A percentile compares a stretch with the other conserved stretches of the same genome.
Conservation (phyloP, 1,140 invertebrate species). For the Aphaenogaster rudis region DNA sequence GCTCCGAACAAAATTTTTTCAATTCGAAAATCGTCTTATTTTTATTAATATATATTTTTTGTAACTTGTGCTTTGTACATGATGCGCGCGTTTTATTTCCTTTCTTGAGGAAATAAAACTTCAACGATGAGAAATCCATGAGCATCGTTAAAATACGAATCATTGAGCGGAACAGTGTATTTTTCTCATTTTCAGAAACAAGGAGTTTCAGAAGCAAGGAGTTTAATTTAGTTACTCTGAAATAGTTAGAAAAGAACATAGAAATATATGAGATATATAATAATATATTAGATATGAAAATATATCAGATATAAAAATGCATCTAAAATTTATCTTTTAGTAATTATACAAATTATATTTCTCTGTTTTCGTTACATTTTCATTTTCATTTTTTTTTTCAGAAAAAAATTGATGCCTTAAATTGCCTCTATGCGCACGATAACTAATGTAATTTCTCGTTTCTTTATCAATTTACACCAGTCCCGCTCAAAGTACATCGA, state of each 20-base stretch:
- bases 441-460: neutral
- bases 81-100: neutral
- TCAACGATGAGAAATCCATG: neutral
- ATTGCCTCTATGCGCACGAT: neutral
- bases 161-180: neutral
- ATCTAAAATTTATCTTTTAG: neutral
- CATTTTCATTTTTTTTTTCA: neutral
- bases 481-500: neutral
- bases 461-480: neutral
- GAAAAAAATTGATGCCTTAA: neutral
- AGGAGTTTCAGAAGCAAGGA: neutral
- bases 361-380: neutral
- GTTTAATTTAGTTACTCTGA: neutral
- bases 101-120: neutral
- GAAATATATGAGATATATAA: neutral
- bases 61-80: neutral
- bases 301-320: neutral
- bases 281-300: no score
- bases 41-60: neutral
- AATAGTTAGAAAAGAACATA: neutral
- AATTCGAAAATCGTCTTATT: neutral
- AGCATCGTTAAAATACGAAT: neutral
- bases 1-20: neutral
- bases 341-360: neutral
- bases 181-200: neutral